Percentiles rank a stretch among this genome's conserved stretches.
These are phyloP conservation scores for Scortum barcoo DNA, from an alignment of 2,113 vertebrate genomes.

Conservation along the genomic window DNA sequence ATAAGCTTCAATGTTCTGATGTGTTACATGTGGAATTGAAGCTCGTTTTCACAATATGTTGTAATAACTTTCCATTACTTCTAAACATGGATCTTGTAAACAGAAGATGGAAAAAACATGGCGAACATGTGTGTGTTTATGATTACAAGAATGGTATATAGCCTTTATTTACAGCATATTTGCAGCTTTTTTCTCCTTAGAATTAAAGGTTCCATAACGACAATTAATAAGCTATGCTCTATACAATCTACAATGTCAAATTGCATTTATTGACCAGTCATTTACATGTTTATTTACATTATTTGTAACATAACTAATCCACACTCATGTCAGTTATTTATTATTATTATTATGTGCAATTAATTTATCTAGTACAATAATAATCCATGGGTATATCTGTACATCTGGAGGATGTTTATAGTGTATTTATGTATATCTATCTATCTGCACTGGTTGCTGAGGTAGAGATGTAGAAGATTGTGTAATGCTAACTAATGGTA, in stretches of 20 bases:
- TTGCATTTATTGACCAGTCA: too few species aligned
- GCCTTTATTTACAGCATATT: neutral
- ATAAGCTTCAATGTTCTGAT: slow-evolving; percentile 9
- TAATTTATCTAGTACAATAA: too few species aligned
- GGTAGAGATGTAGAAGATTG: neutral
- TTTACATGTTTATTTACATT: too few species aligned
- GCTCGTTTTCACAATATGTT: neutral
- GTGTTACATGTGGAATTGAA: slow-evolving; percentile 1
- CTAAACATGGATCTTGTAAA: neutral
- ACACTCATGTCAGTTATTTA: too few species aligned
- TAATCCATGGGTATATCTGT: too few species aligned
- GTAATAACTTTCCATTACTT: neutral
- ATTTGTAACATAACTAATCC: too few species aligned
- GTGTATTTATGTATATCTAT: too few species aligned
- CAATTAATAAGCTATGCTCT: too few species aligned
- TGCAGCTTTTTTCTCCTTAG: neutral
- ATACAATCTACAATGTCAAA: too few species aligned
- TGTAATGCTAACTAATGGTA: too few species aligned
- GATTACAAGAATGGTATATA: neutral
- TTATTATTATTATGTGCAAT: too few species aligned
- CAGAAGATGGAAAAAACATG: neutral
- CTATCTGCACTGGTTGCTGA: neutral
- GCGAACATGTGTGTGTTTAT: neutral
- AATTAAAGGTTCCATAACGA: neutral
- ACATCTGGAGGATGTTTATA: too few species aligned